Conservation (phyloP, 2,888 invertebrate genomes). For the Tipula lateralis region DNA sequence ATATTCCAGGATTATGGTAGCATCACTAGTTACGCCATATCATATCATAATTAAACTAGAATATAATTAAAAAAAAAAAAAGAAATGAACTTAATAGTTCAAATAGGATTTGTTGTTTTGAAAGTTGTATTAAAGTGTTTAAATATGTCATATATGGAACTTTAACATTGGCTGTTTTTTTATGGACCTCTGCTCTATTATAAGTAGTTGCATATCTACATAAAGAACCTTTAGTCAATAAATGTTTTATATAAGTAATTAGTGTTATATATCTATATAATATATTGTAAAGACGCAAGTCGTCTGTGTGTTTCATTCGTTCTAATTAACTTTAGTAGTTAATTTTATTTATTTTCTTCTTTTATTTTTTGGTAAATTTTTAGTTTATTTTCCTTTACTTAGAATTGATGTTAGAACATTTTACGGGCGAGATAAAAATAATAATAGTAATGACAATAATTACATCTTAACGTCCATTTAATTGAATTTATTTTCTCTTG, state of each 20-base stretch:
- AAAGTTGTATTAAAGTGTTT: not conserved
- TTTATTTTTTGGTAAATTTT: not conserved
- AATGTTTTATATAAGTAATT: not conserved
- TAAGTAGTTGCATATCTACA: not conserved
- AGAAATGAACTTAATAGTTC: not conserved
- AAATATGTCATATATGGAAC: not conserved
- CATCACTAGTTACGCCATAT: too few species aligned
- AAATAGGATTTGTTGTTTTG: not conserved
- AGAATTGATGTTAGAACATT: not conserved
- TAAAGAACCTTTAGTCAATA: not conserved
- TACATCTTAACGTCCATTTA: not conserved
- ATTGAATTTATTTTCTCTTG: not conserved
- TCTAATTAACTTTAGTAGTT: not conserved
- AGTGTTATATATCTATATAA: not conserved
- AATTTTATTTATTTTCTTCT: not conserved
- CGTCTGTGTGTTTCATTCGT: not conserved
- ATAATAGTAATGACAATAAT: not conserved
- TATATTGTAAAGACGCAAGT: not conserved
- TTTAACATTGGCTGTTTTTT: not conserved
- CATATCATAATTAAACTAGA: too few species aligned
- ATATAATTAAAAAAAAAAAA: constrained; percentile 25
- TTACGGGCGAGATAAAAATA: not conserved
- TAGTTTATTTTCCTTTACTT: not conserved
- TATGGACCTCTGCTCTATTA: not conserved
- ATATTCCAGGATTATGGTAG: too few species aligned